Base-by-base conservation (phyloP, 1,140 invertebrate genomes). In the Daktulosphaira vitifoliae region DNA sequence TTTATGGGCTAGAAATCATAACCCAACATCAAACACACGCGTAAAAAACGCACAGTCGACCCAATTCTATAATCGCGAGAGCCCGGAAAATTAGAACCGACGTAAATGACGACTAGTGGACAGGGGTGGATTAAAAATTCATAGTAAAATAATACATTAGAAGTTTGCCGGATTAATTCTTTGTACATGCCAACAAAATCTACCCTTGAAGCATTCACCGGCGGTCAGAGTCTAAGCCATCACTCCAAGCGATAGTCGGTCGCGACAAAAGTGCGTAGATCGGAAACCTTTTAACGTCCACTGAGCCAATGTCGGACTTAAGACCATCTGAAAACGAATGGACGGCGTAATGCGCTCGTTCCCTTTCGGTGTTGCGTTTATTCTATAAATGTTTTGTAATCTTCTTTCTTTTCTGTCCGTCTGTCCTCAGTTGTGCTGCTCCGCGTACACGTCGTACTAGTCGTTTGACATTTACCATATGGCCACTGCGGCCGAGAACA, bases 231-330 rank as follows among this genome's bases (percentile, higher is more conserved):
- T 33, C n/a, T n/a, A n/a, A n/a, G n/a, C n/a, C n/a, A n/a, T n/a
- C n/a, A 11, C 9, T n/a, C 3, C 3, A 9, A 22, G 18, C 38
- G 8, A 4, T 0, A 5, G 29, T 22, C 4, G 8, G 2, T 29
- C 23, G 8, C 1, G 54, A 59, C 37, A 59, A 59, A 59, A n/a
- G n/a, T n/a, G 52, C 52, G 52, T 39, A 54, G 39, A 42, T 44
- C 54, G n/a, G 39, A 59, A 59, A 59, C 54, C 54, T 59, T 59
- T 59, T 59, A 59, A 59, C 39, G 54, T 33, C 29, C 37, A 59
- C 51, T 13, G 11, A 53, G n/a, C 11, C 39, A 56, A 56, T 13
- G 42, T 15, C 20, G 22, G 53, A 56, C 38, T 42, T 44, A 23
- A 23, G 29, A 33, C 39, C 37, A 22, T 44, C 18, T 59, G 42